Conservation (phyloP, 2,888 invertebrate genomes). For the Orthonevra nobilis region DNA sequence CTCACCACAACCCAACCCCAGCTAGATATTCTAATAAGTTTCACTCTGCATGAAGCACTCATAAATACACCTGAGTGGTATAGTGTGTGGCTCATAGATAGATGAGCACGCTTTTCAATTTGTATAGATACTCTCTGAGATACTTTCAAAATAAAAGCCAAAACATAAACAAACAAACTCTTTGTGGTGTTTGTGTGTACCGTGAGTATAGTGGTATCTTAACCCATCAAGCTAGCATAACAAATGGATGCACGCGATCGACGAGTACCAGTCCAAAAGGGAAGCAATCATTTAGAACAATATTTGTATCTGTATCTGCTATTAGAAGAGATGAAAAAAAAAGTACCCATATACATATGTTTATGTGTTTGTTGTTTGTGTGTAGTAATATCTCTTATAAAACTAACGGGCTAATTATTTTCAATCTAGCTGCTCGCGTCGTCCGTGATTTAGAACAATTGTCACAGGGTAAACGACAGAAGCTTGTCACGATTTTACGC, state of each 20-base stretch:
- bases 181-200: not conserved
- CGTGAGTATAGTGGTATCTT: not conserved
- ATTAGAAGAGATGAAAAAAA: not conserved
- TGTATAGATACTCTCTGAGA: constrained; percentile 23
- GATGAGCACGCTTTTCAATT: constrained; percentile 3
- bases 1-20: not conserved
- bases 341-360: not conserved
- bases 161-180: not conserved
- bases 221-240: not conserved
- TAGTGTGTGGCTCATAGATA: too few relatives aligned
- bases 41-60: constrained; percentile 36
- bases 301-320: constrained; percentile 15
- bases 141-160: constrained; percentile 11
- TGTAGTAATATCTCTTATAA: constrained; percentile 23
- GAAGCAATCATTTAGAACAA: constrained; percentile 52
- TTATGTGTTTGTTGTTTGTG: constrained; percentile 20
- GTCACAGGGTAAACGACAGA: constrained; percentile 56
- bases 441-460: constrained; percentile 61
- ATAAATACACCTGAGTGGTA: constrained; percentile 57
- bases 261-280: constrained; percentile 20
- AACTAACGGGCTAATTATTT: constrained; percentile 67
- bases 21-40: constrained; percentile 2
- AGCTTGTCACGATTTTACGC: constrained; percentile 69
- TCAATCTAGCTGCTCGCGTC: constrained; percentile 62
- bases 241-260: constrained; percentile 39